phyloP scores from a whole-genome alignment of 2,888 invertebrate species.

The Nephrotoma flavescens region DNA sequence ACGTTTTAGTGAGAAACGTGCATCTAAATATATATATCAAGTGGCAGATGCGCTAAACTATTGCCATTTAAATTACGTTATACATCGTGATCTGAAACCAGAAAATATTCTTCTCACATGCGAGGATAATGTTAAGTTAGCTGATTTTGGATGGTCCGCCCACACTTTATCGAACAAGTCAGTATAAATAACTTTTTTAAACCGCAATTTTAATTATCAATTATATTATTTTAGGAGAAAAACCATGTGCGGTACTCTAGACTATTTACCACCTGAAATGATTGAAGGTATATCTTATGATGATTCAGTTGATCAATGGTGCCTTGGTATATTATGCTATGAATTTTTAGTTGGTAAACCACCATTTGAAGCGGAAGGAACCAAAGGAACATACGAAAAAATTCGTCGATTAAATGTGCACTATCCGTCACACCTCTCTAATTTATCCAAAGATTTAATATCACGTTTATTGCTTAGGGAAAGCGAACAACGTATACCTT shows the following conservation, averaged over 20 bases:
- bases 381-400: conserved; percentile 55
- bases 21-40: conserved; percentile 78
- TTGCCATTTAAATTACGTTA: conserved; percentile 75
- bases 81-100: conserved; percentile 85
- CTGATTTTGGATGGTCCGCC: conserved; percentile 93
- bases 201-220: background rate
- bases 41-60: conserved; percentile 77
- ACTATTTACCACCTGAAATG: conserved; percentile 96
- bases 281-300: conserved; percentile 68
- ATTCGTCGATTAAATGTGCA: conserved; percentile 48
- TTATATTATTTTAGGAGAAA: conserved; percentile 42
- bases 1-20: conserved; percentile 45
- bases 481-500: conserved; percentile 46
- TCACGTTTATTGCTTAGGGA: conserved; percentile 48
- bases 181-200: conserved; percentile 11
- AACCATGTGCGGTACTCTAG: conserved; percentile 89
- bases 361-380: conserved; percentile 72
- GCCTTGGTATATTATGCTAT: conserved; percentile 78
- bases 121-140: conserved; percentile 68
- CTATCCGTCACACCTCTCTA: conserved; percentile 51
- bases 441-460: conserved; percentile 61
- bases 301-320: conserved; percentile 86
- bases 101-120: conserved; percentile 72
- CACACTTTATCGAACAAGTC: conserved; percentile 69
- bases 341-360: conserved; percentile 88